Evolutionary conservation across 1,140 invertebrate species (phyloP).

Genomic region (Elymnias hypermnestra): DNA sequence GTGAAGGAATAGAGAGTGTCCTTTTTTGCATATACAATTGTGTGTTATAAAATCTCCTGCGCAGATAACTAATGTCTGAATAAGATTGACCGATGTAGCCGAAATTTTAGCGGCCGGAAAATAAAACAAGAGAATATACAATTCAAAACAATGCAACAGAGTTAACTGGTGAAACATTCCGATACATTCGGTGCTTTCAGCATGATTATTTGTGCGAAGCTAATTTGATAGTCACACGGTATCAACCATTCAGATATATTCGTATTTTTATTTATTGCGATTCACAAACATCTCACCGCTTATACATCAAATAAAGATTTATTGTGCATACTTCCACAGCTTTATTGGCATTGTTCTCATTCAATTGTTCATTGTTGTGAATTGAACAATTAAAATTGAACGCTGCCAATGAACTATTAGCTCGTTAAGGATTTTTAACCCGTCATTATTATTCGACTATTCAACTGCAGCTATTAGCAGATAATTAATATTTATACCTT

Average conservation of each 20-base stretch:
- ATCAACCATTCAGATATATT: constrained; percentile 60
- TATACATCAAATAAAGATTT: constrained; percentile 51
- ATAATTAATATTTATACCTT: too few species aligned
- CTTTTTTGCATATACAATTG: too few species aligned
- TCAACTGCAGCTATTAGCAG: too few species aligned
- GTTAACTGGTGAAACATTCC: too few species aligned
- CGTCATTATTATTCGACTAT: too few species aligned
- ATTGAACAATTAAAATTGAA: constrained; percentile 41
- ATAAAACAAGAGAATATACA: too few species aligned
- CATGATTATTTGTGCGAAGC: constrained; percentile 61
- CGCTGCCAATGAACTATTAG: constrained; percentile 27
- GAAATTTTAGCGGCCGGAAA: too few species aligned
- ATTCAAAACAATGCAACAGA: too few species aligned
- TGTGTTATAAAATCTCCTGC: too few species aligned
- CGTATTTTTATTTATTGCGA: constrained; percentile 16
- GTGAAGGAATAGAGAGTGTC: too few species aligned
- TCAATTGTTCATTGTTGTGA: constrained; percentile 44
- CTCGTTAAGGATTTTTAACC: constrained; percentile 5
- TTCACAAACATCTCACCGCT: constrained; percentile 63
- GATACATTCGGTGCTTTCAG: constrained; percentile 52
- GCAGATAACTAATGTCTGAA: too few species aligned
- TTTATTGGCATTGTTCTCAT: constrained; percentile 42
- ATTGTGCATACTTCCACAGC: constrained; percentile 34
- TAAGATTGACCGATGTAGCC: too few species aligned
- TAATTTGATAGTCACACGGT: constrained; percentile 70